phyloP scores from a whole-genome alignment of 2,797 vertebrate genomes.

The Coluber constrictor region DNA sequence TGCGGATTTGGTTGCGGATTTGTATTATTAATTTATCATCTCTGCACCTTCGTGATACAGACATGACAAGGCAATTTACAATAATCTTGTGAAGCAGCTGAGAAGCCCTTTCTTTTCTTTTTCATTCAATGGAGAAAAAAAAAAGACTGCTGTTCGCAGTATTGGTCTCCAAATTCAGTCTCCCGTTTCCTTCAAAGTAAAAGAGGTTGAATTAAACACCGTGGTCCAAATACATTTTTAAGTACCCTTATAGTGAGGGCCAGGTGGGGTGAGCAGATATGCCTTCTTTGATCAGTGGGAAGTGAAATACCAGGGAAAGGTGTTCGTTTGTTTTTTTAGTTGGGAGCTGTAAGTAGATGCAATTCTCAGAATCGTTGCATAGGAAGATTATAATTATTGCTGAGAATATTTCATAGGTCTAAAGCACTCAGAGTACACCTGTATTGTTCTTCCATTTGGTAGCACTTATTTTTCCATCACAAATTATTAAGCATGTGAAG shows the following conservation, averaged over 20 bases:
- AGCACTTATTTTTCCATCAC: background rate
- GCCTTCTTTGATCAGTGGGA: background rate
- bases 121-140: background rate
- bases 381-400: background rate
- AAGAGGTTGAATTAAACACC: background rate
- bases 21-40: background rate
- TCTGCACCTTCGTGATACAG: background rate
- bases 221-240: background rate
- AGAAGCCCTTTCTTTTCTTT: background rate
- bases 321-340: background rate
- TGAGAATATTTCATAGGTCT: background rate
- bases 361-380: background rate
- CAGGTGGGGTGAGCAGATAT: background rate
- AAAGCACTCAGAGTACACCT: background rate
- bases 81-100: background rate
- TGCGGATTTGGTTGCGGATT: background rate
- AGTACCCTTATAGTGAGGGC: background rate
- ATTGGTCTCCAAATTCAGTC: background rate
- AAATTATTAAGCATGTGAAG: background rate
- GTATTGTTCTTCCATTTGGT: background rate
- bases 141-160: background rate
- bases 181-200: background rate
- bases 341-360: background rate
- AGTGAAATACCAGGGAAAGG: background rate
- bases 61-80: background rate